Percentiles rank a stretch among this genome's conserved stretches.
These are phyloP conservation scores for Ypsolopha scabrella DNA, from an alignment of 2,888 invertebrate genomes.

Conservation along the genomic window DNA sequence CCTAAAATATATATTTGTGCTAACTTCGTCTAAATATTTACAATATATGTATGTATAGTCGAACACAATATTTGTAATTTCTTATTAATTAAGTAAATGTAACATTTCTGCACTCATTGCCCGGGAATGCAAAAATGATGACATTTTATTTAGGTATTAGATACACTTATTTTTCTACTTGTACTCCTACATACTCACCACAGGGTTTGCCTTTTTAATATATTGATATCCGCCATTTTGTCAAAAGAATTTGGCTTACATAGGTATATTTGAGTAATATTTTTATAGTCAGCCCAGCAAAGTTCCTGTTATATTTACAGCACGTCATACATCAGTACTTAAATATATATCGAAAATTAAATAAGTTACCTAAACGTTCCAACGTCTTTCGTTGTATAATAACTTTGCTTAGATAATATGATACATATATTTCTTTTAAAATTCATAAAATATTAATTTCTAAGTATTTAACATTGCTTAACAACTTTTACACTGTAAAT, in stretches of 20 bases:
- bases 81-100: conserved; percentile 7
- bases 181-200: background rate
- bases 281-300: conserved; percentile 43
- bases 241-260: background rate
- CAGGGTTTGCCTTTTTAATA: background rate
- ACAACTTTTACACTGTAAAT: too few species aligned
- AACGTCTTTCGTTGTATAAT: background rate
- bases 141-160: conserved; percentile 10
- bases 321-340: conserved; percentile 11
- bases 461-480: background rate
- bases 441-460: too few species aligned
- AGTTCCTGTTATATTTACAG: conserved; percentile 25
- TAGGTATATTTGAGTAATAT: background rate
- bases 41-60: background rate
- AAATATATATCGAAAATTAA: background rate
- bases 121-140: conserved; percentile 49
- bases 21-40: background rate
- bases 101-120: conserved; percentile 58
- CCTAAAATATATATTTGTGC: too few species aligned
- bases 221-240: background rate
- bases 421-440: too few species aligned
- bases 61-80: background rate
- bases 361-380: conserved; percentile 8
- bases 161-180: conserved; percentile 2
- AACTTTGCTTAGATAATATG: too few species aligned